These are phyloP conservation scores for Gila robusta DNA, from an alignment of 2,797 vertebrate species.

Conservation along the genomic window DNA sequence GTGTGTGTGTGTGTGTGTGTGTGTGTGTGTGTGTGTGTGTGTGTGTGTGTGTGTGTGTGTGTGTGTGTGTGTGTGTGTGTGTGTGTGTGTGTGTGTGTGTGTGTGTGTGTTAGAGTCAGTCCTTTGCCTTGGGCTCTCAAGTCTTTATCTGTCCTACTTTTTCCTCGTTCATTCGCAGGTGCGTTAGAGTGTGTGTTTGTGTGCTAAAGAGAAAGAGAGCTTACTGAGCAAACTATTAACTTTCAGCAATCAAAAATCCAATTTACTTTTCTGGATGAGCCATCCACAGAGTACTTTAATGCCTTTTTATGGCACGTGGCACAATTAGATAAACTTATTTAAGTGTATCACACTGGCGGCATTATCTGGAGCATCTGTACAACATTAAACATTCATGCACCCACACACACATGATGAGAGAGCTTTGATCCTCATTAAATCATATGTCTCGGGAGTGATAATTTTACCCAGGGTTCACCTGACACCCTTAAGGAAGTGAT, in stretches of 20 bases:
- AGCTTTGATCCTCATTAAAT: slow-evolving; percentile 40
- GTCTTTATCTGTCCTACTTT: slow-evolving; percentile 44
- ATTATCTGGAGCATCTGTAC: slow-evolving; percentile 4
- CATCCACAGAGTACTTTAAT: neutral
- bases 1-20: slow-evolving; percentile 28
- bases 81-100: slow-evolving; percentile 27
- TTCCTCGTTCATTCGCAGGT: slow-evolving; percentile 31
- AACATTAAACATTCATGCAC: slow-evolving; percentile 36
- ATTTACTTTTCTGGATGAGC: slow-evolving; percentile 13
- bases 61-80: slow-evolving; percentile 39
- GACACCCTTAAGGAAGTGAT: slow-evolving; percentile 39
- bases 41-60: slow-evolving; percentile 5
- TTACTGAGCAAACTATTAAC: neutral
- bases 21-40: slow-evolving; percentile 28
- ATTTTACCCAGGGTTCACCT: slow-evolving; percentile 43
- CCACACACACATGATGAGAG: slow-evolving; percentile 15
- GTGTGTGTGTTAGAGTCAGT: slow-evolving; percentile 36
- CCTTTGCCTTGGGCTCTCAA: slow-evolving; percentile 36
- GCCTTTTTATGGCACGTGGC: neutral
- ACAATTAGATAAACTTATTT: slow-evolving; percentile 19
- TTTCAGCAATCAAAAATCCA: slow-evolving; percentile 35
- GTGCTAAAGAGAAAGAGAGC: neutral
- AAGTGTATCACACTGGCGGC: neutral
- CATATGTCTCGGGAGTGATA: slow-evolving; percentile 40
- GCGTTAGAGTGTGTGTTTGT: slow-evolving; percentile 7